These are phyloP conservation scores for Fragum sueziense DNA, from an alignment of 2,888 invertebrate genomes.

Conservation along the genomic window DNA sequence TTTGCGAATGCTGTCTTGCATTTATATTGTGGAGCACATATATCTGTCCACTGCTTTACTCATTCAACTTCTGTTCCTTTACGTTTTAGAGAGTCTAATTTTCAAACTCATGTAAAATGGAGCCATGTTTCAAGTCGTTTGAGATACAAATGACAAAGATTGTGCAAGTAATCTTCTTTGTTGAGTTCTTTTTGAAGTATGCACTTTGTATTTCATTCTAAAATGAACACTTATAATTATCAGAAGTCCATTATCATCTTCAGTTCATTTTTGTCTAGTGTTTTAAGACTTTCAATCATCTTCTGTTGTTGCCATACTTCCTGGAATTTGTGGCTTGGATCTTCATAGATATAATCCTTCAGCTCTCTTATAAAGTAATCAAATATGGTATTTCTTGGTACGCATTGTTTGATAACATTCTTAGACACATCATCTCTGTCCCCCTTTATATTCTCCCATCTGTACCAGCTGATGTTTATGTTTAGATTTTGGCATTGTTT, in stretches of 20 bases:
- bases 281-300: not conserved
- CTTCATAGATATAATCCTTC: conserved; percentile 4
- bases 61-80: conserved; percentile 23
- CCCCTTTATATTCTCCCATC: conserved; percentile 39
- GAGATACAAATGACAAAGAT: conserved; percentile 48
- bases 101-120: conserved; percentile 20
- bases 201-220: conserved; percentile 54
- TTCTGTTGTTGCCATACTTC: conserved; percentile 30
- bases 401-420: conserved; percentile 14
- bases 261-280: not conserved
- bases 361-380: not conserved
- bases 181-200: conserved; percentile 28
- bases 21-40: conserved; percentile 52
- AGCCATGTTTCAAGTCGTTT: conserved; percentile 53
- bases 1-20: conserved; percentile 56
- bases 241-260: conserved; percentile 44
- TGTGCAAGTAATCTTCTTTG: conserved; percentile 18
- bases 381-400: conserved; percentile 11
- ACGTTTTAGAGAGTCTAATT: conserved; percentile 34
- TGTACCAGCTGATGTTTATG: conserved; percentile 19
- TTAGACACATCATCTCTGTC: conserved; percentile 30
- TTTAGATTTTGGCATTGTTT: not conserved
- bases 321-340: conserved; percentile 25
- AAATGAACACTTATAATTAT: conserved; percentile 47
- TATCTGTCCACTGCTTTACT: conserved; percentile 58